These are phyloP conservation scores for Cyprinus carpio DNA, from an alignment of 2,113 vertebrate genomes.

Conservation along the genomic window DNA sequence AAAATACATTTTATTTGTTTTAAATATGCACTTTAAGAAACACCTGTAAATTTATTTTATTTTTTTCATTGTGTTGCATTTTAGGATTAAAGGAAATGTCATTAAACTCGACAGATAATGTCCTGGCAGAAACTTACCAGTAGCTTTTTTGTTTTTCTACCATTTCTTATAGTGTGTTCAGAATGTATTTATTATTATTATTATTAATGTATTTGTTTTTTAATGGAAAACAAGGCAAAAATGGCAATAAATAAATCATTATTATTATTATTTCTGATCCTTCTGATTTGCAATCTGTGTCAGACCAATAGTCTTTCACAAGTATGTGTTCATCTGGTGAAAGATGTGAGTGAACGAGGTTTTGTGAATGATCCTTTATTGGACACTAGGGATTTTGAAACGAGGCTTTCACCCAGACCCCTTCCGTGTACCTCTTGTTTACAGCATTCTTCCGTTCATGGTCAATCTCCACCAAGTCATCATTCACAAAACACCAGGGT, in stretches of 20 bases:
- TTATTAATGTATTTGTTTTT: too few species aligned
- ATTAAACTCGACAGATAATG: too few species aligned
- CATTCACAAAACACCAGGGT: not conserved
- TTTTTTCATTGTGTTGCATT: too few species aligned
- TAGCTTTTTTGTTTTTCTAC: too few species aligned
- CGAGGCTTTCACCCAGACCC: not conserved
- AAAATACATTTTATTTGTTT: too few species aligned
- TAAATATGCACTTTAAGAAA: too few species aligned
- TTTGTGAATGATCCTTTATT: not conserved
- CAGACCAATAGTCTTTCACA: not conserved
- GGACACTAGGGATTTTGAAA: not conserved
- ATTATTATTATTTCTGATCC: too few species aligned
- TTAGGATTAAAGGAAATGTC: too few species aligned
- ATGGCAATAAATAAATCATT: not conserved
- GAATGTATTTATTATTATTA: too few species aligned
- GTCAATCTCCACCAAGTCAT: slow-evolving; percentile 1
- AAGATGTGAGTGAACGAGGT: not conserved
- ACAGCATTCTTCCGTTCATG: not conserved
- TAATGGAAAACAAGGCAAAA: not conserved
- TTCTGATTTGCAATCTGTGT: too few species aligned
- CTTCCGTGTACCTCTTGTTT: slow-evolving; percentile 8
- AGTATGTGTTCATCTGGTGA: not conserved
- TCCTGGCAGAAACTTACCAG: not conserved
- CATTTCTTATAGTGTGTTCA: too few species aligned
- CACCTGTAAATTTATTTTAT: too few species aligned